Conservation (phyloP, 2,888 invertebrate species). For the Pachymerium ferrugineum region DNA sequence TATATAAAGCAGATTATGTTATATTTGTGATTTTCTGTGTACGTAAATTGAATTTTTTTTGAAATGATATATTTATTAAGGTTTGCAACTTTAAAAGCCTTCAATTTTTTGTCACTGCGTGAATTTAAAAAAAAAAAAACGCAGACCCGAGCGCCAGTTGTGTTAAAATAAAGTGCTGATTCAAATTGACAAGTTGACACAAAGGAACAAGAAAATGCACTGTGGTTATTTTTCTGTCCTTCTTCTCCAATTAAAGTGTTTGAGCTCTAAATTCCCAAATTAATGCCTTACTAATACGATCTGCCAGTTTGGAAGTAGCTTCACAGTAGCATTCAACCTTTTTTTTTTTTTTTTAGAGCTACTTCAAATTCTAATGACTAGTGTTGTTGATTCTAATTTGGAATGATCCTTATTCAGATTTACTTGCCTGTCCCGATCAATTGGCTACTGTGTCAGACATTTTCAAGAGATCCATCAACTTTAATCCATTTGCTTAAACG, state of each 20-base stretch:
- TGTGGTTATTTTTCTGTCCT: constrained; percentile 6
- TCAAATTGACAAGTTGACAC: constrained; percentile 24
- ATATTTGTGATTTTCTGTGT: too few relatives aligned
- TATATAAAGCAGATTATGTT: too few relatives aligned
- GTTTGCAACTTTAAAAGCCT: not conserved
- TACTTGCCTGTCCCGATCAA: constrained; percentile 1
- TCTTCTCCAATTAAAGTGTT: constrained; percentile 17
- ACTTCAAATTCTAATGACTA: not conserved
- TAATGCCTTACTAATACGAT: not conserved
- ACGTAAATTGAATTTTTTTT: too few relatives aligned
- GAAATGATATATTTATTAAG: too few relatives aligned
- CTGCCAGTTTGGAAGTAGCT: not conserved
- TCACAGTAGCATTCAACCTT: not conserved
- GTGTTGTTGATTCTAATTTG: not conserved
- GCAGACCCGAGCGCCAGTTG: constrained; percentile 9
- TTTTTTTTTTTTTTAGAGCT: too few relatives aligned
- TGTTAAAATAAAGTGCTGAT: constrained; percentile 17
- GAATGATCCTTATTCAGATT: constrained; percentile 17
- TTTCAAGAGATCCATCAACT: not conserved
- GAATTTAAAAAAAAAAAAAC: not conserved
- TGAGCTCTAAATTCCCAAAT: not conserved
- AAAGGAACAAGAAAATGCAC: constrained; percentile 23
- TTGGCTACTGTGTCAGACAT: not conserved
- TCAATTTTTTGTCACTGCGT: not conserved
- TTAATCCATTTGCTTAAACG: not conserved